These are phyloP conservation scores for Drosophila ananassae DNA, from an alignment of 1,140 invertebrate species.

Conservation along the genomic window DNA sequence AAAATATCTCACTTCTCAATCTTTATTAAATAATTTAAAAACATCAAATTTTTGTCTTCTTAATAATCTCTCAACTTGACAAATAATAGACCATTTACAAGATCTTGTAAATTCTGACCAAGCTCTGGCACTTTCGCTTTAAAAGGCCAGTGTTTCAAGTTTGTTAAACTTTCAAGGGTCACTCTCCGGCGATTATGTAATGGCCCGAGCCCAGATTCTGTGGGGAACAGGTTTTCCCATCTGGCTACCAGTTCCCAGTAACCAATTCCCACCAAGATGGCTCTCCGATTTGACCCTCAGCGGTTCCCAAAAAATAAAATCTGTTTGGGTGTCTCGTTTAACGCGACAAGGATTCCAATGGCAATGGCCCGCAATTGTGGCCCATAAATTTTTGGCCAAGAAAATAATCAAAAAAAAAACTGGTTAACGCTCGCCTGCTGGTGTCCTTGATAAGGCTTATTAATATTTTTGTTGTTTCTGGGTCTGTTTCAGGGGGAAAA, in stretches of 20 bases:
- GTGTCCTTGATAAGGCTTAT: constrained; percentile 76
- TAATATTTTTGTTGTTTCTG: constrained; percentile 56
- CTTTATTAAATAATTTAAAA: background rate
- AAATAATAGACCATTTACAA: constrained; percentile 22
- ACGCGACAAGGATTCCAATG: constrained; percentile 74
- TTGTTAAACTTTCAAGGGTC: constrained; percentile 64
- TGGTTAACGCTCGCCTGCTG: constrained; percentile 58
- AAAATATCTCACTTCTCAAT: background rate
- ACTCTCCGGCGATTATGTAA: constrained; percentile 63
- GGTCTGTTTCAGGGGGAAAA: constrained; percentile 39
- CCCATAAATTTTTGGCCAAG: constrained; percentile 60
- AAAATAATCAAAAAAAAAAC: constrained; percentile 33
- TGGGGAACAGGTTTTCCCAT: constrained; percentile 58
- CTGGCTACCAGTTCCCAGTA: constrained; percentile 13
- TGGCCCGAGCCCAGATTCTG: constrained; percentile 57
- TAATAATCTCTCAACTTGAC: constrained; percentile 15
- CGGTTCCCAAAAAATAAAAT: constrained; percentile 35
- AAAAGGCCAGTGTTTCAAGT: constrained; percentile 48
- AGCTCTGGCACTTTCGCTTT: constrained; percentile 46
- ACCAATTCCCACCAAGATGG: constrained; percentile 8
- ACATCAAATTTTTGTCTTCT: background rate
- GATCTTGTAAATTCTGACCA: constrained; percentile 43
- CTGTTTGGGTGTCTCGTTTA: constrained; percentile 35
- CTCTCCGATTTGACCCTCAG: constrained; percentile 56
- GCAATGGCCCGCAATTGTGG: constrained; percentile 74